These are phyloP conservation scores for Drosophila yakuba DNA, from an alignment of 1,140 invertebrate species.

Conservation along the genomic window DNA sequence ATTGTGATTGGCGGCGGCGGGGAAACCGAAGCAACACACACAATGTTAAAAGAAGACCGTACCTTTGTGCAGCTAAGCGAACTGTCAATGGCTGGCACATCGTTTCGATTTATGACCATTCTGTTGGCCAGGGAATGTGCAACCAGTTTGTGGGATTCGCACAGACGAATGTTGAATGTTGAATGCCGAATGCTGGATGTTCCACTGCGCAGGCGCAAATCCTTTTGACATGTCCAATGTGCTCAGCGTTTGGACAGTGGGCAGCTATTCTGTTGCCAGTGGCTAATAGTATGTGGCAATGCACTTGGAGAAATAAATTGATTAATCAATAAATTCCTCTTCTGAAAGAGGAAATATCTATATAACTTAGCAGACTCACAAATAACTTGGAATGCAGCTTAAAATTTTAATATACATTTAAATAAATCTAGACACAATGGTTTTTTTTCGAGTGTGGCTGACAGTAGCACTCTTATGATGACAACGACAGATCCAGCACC, in stretches of 20 bases:
- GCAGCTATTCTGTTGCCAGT: constrained; percentile 17
- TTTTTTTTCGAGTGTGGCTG: constrained; percentile 21
- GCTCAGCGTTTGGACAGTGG: constrained; percentile 18
- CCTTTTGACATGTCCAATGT: constrained; percentile 65
- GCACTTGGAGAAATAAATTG: background rate
- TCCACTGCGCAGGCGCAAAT: constrained; percentile 47
- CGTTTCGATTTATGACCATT: constrained; percentile 57
- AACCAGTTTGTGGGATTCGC: constrained; percentile 56
- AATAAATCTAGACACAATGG: background rate
- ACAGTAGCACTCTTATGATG: constrained; percentile 48
- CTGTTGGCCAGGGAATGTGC: constrained; percentile 24
- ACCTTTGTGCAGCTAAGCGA: constrained; percentile 44
- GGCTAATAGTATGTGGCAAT: constrained; percentile 46
- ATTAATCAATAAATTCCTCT: no score
- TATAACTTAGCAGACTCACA: no score
- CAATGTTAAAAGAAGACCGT: constrained; percentile 12
- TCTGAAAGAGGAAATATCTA: no score
- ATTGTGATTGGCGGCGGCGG: constrained; percentile 39
- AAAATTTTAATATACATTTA: background rate
- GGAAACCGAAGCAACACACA: constrained; percentile 28
- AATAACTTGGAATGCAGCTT: no score
- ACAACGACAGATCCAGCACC: constrained; percentile 63
- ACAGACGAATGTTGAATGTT: constrained; percentile 6
- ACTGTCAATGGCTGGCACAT: constrained; percentile 67
- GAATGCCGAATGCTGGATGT: constrained; percentile 7